Evolutionary conservation across 2,888 invertebrate species (phyloP).

Genomic region (Thyatira batis): DNA sequence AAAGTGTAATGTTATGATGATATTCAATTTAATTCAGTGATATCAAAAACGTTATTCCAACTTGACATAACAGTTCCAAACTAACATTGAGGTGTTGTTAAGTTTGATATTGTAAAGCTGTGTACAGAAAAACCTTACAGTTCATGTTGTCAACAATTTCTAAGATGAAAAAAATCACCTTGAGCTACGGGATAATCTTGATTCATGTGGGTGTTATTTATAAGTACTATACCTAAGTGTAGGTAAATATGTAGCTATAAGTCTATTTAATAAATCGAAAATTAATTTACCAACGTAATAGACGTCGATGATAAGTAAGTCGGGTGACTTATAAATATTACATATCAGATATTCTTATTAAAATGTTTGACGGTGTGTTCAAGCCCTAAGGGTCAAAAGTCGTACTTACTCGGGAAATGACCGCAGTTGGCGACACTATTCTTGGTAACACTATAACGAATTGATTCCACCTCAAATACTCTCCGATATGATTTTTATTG

Average conservation of each 20-base stretch:
- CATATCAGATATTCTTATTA: too few species aligned
- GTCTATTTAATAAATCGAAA: too few species aligned
- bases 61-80: constrained; percentile 12
- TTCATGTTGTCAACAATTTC: too few species aligned
- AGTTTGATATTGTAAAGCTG: background rate
- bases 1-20: background rate
- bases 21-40: background rate
- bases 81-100: constrained; percentile 10
- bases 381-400: background rate
- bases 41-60: constrained; percentile 2
- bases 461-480: constrained; percentile 23
- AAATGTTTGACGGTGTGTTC: background rate
- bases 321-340: too few species aligned
- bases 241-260: too few species aligned
- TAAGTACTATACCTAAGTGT: too few species aligned
- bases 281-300: too few species aligned
- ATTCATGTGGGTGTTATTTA: too few species aligned
- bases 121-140: background rate
- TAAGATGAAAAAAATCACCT: too few species aligned
- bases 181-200: too few species aligned
- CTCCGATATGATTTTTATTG: constrained; percentile 8
- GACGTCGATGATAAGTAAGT: too few species aligned
- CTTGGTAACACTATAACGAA: constrained; percentile 33
- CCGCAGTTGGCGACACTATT: constrained; percentile 29
- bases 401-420: constrained; percentile 28